Evolutionary conservation across 2,888 invertebrate genomes (phyloP).

Genomic region (Apamea monoglypha): DNA sequence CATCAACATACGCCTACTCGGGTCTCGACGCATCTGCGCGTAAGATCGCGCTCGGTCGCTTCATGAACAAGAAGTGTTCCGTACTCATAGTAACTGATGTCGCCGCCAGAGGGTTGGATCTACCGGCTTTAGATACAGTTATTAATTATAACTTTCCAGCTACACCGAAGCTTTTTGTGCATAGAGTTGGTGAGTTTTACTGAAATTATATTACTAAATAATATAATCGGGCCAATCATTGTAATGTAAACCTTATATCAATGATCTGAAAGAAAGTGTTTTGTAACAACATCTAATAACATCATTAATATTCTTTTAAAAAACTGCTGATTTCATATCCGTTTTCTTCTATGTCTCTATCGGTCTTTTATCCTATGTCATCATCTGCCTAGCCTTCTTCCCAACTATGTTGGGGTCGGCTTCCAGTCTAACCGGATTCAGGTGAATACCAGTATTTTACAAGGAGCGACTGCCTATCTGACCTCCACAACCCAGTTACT

Average conservation of each 20-base stretch:
- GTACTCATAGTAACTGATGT: constrained; percentile 99
- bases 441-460: no score
- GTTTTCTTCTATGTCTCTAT: no score
- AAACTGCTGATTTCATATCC: neutral
- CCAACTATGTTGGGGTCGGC: no score
- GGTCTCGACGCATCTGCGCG: constrained; percentile 98
- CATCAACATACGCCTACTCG: constrained; percentile 98
- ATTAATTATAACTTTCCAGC: constrained; percentile 99
- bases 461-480: no score
- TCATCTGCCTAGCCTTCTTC: no score
- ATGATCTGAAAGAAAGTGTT: neutral
- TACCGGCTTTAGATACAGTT: constrained; percentile 98
- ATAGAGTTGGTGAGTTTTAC: constrained; percentile 96
- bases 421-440: no score
- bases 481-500: no score
- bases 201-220: neutral
- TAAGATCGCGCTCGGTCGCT: constrained; percentile 98
- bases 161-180: constrained; percentile 99
- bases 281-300: neutral
- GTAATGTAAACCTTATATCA: neutral
- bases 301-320: neutral
- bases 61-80: constrained; percentile 94
- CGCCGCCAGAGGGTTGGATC: constrained; percentile 99
- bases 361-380: neutral
- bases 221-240: neutral